These are phyloP conservation scores for Pantherophis vulpinus DNA, from an alignment of 2,797 vertebrate genomes.

Conservation along the genomic window DNA sequence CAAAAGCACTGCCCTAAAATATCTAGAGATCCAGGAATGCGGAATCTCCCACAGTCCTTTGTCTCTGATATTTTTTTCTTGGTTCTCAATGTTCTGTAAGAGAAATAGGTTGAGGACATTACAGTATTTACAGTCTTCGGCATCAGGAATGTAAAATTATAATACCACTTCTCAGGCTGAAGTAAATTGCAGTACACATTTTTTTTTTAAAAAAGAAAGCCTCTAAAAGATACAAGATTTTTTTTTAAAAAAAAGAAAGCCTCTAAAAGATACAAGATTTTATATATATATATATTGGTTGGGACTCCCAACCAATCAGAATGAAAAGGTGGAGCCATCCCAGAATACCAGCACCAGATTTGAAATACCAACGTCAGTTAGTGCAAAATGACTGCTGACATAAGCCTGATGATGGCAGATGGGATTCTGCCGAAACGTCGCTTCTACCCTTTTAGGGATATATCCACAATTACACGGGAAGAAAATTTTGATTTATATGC, in stretches of 20 bases:
- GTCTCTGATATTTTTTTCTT: background rate
- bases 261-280: background rate
- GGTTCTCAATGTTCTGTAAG: background rate
- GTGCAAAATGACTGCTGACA: too few species aligned
- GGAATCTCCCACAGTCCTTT: background rate
- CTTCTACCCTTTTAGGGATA: too few species aligned
- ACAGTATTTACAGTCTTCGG: background rate
- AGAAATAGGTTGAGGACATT: background rate
- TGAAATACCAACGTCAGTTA: too few species aligned
- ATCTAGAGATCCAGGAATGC: background rate
- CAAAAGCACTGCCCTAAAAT: background rate
- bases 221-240: background rate
- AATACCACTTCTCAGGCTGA: background rate
- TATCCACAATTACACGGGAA: too few species aligned
- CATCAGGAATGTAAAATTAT: background rate
- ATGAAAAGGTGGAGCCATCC: too few species aligned
- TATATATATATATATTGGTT: too few species aligned
- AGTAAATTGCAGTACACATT: background rate
- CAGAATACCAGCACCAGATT: too few species aligned
- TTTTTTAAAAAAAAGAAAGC: background rate
- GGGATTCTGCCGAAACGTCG: too few species aligned
- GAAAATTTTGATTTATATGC: too few species aligned
- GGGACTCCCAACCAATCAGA: too few species aligned
- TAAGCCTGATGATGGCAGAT: too few species aligned
- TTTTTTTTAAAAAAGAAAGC: background rate